These are phyloP conservation scores for Nannoperca obscura DNA, from an alignment of 2,797 vertebrate genomes.

Conservation along the genomic window DNA sequence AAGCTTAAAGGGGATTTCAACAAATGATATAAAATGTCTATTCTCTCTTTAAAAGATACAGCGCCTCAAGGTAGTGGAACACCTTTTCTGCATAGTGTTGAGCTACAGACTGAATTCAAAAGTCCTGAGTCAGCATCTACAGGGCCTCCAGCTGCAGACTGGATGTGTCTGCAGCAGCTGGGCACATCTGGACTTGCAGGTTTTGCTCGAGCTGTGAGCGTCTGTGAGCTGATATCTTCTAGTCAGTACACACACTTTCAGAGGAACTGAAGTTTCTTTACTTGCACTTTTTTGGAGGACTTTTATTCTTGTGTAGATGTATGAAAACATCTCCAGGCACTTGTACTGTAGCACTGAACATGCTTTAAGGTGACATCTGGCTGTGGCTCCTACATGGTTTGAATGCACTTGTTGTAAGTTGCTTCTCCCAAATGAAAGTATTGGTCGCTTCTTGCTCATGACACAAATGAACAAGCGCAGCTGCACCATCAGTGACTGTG, in stretches of 20 bases:
- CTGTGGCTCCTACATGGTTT: background rate
- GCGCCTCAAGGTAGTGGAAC: background rate
- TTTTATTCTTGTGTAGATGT: background rate
- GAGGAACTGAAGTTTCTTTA: slow-evolving; percentile 11
- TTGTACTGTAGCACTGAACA: no score
- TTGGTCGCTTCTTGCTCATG: background rate
- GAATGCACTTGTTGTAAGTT: background rate
- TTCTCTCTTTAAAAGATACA: slow-evolving; percentile 3
- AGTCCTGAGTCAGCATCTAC: background rate
- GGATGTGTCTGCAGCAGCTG: slow-evolving; percentile 7
- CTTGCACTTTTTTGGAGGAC: background rate
- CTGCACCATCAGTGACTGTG: background rate
- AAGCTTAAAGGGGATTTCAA: slow-evolving; percentile 33
- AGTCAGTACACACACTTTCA: slow-evolving; percentile 24
- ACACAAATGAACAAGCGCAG: background rate
- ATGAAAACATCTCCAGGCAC: no score
- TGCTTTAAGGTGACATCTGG: no score
- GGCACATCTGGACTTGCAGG: slow-evolving; percentile 24
- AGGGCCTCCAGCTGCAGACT: background rate
- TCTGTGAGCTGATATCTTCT: slow-evolving; percentile 19
- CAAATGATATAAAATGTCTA: slow-evolving; percentile 4
- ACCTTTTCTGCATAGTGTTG: background rate
- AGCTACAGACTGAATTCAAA: background rate
- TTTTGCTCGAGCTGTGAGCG: slow-evolving; percentile 17
- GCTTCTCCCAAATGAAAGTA: background rate